Evolutionary conservation across 2,797 vertebrate species (phyloP).

Genomic region (Danio choprae): DNA sequence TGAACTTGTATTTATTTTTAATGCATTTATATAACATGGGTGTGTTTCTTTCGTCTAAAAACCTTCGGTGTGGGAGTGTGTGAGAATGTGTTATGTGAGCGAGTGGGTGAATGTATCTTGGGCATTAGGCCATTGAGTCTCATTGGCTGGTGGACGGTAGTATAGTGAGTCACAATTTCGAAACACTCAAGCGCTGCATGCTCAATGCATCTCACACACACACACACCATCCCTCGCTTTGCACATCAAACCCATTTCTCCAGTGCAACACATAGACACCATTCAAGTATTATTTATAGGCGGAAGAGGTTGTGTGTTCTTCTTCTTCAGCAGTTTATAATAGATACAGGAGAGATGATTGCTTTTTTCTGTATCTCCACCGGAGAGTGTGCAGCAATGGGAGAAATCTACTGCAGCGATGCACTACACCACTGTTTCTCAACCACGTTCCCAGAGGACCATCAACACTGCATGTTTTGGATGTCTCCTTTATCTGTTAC

Average conservation of each 20-base stretch:
- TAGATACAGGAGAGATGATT: constrained; percentile 20
- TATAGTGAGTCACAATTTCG: constrained; percentile 50
- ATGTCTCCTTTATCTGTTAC: no score
- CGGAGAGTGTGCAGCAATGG: constrained; percentile 2
- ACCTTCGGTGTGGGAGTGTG: constrained; percentile 32
- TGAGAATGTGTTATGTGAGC: constrained; percentile 35
- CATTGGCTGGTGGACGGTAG: constrained; percentile 26
- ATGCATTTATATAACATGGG: constrained; percentile 5
- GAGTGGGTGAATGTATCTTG: constrained; percentile 33
- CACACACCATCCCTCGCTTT: not conserved
- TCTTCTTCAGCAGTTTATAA: constrained; percentile 16
- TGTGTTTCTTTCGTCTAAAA: constrained; percentile 16
- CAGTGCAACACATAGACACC: constrained; percentile 1
- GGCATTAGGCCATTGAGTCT: constrained; percentile 32
- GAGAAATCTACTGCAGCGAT: constrained; percentile 18
- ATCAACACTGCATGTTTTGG: no score
- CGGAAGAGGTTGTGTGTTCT: not conserved
- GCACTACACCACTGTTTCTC: no score
- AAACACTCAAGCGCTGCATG: not conserved
- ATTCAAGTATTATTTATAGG: constrained; percentile 24
- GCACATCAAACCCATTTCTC: constrained; percentile 16
- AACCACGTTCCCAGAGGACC: no score
- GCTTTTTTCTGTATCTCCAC: constrained; percentile 40
- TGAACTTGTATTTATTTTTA: constrained; percentile 14
- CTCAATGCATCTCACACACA: not conserved